phyloP scores from a whole-genome alignment of 23 tunicate genomes.

The Diplosoma virens region DNA sequence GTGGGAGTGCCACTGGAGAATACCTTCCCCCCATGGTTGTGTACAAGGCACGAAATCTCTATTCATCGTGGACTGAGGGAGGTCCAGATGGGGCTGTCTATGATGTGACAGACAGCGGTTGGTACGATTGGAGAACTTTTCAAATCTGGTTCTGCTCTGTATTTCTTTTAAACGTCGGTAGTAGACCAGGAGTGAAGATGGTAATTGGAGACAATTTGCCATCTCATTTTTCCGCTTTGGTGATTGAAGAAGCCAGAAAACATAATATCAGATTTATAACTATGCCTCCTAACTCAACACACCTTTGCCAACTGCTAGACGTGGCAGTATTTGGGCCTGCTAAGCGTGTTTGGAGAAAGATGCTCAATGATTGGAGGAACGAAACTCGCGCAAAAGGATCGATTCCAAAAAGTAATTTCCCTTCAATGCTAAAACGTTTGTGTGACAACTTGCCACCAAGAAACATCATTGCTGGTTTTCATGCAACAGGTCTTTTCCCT shows the following conservation, averaged over 20 bases:
- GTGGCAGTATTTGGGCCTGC: conserved; percentile 21
- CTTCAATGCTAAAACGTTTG: no score
- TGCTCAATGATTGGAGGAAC: no score
- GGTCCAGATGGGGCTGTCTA: conserved; percentile 13
- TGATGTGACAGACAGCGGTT: background rate
- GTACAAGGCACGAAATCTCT: conserved; percentile 1
- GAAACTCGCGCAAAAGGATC: no score
- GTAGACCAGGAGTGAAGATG: background rate
- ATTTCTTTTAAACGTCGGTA: background rate
- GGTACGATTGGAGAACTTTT: conserved; percentile 7
- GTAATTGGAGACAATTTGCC: conserved; percentile 36
- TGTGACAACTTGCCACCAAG: no score
- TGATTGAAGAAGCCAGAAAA: background rate
- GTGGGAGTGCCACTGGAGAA: background rate
- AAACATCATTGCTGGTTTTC: no score
- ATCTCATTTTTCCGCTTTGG: conserved; percentile 14
- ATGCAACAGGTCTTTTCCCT: no score
- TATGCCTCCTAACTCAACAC: conserved; percentile 3
- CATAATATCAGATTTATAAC: conserved; percentile 1
- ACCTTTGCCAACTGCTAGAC: conserved; percentile 25
- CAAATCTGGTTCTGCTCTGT: background rate
- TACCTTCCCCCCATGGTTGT: conserved; percentile 24
- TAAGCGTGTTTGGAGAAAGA: no score
- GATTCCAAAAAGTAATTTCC: no score
- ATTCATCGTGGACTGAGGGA: conserved; percentile 3